A percentile compares a stretch with the other conserved stretches of the same genome.
These are phyloP conservation scores for Stegastes partitus DNA, from an alignment of 2,113 vertebrate species.

Conservation along the genomic window DNA sequence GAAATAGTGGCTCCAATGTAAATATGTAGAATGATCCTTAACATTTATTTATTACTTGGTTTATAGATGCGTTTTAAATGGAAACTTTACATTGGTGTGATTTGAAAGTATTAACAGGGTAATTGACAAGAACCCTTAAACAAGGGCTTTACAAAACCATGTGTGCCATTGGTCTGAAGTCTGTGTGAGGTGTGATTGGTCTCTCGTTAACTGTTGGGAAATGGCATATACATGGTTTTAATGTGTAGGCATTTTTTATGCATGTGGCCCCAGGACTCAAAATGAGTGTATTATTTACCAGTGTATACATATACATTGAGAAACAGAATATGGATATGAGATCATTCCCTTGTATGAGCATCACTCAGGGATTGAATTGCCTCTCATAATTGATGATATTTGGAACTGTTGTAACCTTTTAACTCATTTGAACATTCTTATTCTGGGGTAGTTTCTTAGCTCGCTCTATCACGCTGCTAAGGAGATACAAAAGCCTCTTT, in stretches of 20 bases:
- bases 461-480: slow-evolving; percentile 9
- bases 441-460: slow-evolving; percentile 1
- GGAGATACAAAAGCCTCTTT: slow-evolving; percentile 22
- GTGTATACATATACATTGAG: not conserved
- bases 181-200: no score
- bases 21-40: no score
- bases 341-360: not conserved
- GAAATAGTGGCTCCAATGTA: no score
- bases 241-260: not conserved
- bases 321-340: slow-evolving; percentile 44
- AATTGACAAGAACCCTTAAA: no score
- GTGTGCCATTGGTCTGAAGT: no score
- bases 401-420: slow-evolving; percentile 48
- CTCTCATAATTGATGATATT: slow-evolving; percentile 36
- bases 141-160: no score
- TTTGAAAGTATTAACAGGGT: no score
- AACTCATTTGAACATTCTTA: slow-evolving; percentile 26
- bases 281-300: not conserved
- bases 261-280: not conserved
- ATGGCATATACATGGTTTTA: no score
- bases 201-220: no score
- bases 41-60: no score
- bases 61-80: no score
- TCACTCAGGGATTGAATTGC: not conserved
- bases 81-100: no score